phyloP scores from a whole-genome alignment of 2,888 invertebrate species.

The Torymus tubicola region DNA sequence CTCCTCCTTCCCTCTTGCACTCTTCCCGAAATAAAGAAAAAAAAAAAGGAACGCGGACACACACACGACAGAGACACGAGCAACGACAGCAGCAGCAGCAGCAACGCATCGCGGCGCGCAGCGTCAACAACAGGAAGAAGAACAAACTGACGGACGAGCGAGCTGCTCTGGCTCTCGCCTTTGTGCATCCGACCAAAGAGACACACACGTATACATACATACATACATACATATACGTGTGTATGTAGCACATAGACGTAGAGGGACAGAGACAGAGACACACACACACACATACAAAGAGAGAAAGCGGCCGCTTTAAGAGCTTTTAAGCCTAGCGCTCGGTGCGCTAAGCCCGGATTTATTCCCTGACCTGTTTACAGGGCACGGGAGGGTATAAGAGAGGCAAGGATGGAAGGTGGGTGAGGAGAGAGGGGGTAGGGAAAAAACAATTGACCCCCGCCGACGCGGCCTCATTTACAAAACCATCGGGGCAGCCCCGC shows the following conservation, averaged over 20 bases:
- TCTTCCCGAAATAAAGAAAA: no score
- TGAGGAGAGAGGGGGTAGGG: not conserved
- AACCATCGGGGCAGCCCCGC: no score
- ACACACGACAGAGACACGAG: not conserved
- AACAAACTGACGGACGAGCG: no score
- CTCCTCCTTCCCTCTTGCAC: no score
- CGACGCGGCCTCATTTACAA: conserved; percentile 39
- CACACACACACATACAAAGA: not conserved
- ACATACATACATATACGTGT: not conserved
- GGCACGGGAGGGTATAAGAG: no score
- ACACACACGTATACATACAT: no score
- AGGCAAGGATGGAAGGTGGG: no score
- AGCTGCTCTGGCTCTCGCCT: no score
- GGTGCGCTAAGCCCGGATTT: conserved; percentile 69
- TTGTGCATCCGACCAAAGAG: no score
- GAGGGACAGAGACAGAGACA: conserved; percentile 51
- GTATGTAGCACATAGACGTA: not conserved
- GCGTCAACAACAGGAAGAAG: no score
- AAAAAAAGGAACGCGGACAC: no score
- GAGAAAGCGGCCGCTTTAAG: conserved; percentile 65
- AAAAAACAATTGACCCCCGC: conserved; percentile 68
- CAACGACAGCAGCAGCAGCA: not conserved
- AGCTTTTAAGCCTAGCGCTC: conserved; percentile 69
- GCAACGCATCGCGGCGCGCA: not conserved
- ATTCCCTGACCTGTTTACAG: conserved; percentile 70